phyloP scores from a whole-genome alignment of 2,888 invertebrate genomes.

The Lasioglossum morio region DNA sequence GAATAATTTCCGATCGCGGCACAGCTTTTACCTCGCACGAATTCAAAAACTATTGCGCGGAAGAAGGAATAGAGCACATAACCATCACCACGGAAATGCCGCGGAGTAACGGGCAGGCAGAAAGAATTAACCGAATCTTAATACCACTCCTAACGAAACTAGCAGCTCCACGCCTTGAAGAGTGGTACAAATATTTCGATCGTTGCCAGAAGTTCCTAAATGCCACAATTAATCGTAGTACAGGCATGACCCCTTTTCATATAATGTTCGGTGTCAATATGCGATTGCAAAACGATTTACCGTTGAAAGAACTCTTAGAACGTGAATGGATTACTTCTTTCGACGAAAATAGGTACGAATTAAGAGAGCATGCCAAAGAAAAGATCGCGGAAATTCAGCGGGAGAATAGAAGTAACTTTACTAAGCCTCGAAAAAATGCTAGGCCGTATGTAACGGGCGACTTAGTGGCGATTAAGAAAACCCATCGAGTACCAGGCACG shows the following conservation, averaged over 20 bases:
- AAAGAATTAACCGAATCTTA: conserved; percentile 57
- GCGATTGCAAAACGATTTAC: not conserved
- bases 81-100: conserved; percentile 8
- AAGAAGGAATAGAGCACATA: conserved; percentile 6
- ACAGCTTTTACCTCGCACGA: conserved; percentile 6
- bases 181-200: conserved; percentile 25
- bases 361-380: not conserved
- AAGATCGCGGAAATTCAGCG: not conserved
- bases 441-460: not conserved
- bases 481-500: not conserved
- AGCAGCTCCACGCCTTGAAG: conserved; percentile 49
- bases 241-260: not conserved
- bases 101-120: conserved; percentile 34
- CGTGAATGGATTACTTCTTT: not conserved
- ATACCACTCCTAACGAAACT: conserved; percentile 79
- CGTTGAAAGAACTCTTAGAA: not conserved
- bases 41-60: conserved; percentile 13
- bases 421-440: not conserved
- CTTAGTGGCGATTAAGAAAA: not conserved
- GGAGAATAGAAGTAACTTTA: not conserved
- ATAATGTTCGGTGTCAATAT: not conserved
- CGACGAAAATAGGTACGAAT: not conserved
- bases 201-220: not conserved
- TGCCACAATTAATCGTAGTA: not conserved
- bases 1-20: conserved; percentile 24